phyloP scores from a whole-genome alignment of 2,797 vertebrate genomes.

The Catostomus latipinnis region DNA sequence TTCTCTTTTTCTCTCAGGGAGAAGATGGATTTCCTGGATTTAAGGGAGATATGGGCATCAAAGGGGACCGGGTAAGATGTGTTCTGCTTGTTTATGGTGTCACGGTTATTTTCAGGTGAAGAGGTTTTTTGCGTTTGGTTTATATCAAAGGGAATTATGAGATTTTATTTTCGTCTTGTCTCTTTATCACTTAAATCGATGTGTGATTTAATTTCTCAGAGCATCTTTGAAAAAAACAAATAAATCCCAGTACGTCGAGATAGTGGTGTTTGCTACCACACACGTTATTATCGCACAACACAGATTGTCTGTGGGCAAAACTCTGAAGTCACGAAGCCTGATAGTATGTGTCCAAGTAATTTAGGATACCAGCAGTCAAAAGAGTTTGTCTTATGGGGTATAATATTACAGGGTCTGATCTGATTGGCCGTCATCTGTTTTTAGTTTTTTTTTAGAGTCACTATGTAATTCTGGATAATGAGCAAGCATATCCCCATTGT shows the following conservation, averaged over 20 bases:
- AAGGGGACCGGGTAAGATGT: slow-evolving; percentile 93
- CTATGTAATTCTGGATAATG: slow-evolving; percentile 39
- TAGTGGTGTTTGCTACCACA: too few relatives aligned
- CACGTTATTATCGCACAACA: too few relatives aligned
- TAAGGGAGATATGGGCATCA: slow-evolving; percentile 98
- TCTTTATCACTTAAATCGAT: too few relatives aligned
- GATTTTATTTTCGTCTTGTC: too few relatives aligned
- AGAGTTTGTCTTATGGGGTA: not conserved
- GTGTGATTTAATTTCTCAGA: too few relatives aligned
- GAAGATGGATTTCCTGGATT: slow-evolving; percentile 98
- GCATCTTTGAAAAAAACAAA: too few relatives aligned
- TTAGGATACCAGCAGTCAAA: not conserved
- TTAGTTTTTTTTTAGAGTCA: slow-evolving; percentile 8
- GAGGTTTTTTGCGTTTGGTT: slow-evolving; percentile 22
- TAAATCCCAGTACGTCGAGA: too few relatives aligned
- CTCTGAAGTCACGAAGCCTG: too few relatives aligned
- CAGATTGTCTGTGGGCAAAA: too few relatives aligned
- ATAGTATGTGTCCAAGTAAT: not conserved
- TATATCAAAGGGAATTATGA: too few relatives aligned
- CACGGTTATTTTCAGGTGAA: slow-evolving; percentile 38
- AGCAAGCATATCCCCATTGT: slow-evolving; percentile 61
- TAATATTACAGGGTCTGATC: slow-evolving; percentile 58
- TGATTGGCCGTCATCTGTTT: slow-evolving; percentile 40
- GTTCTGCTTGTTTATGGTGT: not conserved
- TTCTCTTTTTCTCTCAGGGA: slow-evolving; percentile 77